Evolutionary conservation across 2,797 vertebrate species (phyloP), one percentile per base, ranked within the genome.

Genomic region (Paratrypauchen microcephalus): DNA sequence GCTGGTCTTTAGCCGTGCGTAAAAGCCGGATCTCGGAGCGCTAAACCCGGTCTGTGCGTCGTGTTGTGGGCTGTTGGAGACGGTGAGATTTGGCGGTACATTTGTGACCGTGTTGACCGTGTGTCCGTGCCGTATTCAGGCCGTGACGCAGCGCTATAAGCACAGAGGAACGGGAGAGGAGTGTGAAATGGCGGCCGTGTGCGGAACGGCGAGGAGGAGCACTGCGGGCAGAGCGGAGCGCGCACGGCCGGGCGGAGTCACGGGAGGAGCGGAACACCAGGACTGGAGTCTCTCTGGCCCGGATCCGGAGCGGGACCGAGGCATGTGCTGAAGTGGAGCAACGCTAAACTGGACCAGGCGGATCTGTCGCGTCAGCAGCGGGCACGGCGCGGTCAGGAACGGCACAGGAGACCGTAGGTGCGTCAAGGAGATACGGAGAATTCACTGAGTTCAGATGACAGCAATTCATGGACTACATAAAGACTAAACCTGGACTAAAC

Each of bases 281-380:
- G 50, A 52, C 50, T 21, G 50, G 50, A 52, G 7, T 11, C 19
- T n/a, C 54, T 2, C 11, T 21, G 23, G 54, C 54, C 54, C 12
- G 54, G 54, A 56, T 26, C 54, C 12, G 54, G 54, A 56, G 54
- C 54, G 54, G 54, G 54, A 24, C 23, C 23, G 23, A 56, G 54
- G 23, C 54, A 23, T 24, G 23, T 56, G 54, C 54, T 56, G 54
- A 56, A 56, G 54, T 56, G 54, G 54, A 56, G 54, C 54, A 12
- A 56, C 54, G 23, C 21, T 56, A 2, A 23, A 56, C 54, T 56
- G 54, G 54, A 56, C 54, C 54, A 56, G 54, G 54, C 54, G 54
- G 54, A 56, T 56, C 54, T 26, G 54, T 56, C 23, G 13, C 24
- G 54, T 56, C 54, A 56, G 54, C 23, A 26, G 23, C 11, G 21